These are phyloP conservation scores for Tamias sibiricus DNA, from an alignment of 2,113 vertebrate species.

Conservation along the genomic window DNA sequence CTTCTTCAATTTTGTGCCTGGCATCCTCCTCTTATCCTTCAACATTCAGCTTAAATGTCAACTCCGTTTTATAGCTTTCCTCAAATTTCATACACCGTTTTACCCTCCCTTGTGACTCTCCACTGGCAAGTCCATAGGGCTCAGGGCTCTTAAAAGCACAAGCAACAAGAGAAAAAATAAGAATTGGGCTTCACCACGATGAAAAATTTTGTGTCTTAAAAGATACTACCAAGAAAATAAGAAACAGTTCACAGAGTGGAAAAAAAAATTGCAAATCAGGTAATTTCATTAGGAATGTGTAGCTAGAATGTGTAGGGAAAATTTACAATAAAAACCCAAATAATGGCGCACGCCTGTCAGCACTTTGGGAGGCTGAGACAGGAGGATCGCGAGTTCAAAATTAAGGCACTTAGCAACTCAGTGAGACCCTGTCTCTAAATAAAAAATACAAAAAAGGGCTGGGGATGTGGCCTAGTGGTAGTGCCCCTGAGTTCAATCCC, in stretches of 20 bases:
- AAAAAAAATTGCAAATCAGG: background rate
- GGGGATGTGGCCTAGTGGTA: too few relatives aligned
- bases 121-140: background rate
- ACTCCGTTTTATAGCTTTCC: background rate
- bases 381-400: too few relatives aligned
- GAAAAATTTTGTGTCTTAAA: background rate
- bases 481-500: too few relatives aligned
- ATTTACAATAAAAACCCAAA: background rate
- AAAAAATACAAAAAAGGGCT: too few relatives aligned
- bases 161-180: background rate
- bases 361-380: too few relatives aligned
- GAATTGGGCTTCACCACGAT: background rate
- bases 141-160: background rate
- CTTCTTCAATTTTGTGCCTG: background rate
- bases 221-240: background rate
- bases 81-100: background rate
- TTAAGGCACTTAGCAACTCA: too few relatives aligned
- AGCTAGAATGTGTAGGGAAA: background rate
- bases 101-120: background rate
- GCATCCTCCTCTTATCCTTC: background rate
- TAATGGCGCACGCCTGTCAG: too few relatives aligned
- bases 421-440: too few relatives aligned
- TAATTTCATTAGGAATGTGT: background rate
- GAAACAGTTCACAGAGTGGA: background rate
- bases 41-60: conserved; percentile 1